Evolutionary conservation across 2,888 invertebrate species (phyloP), one percentile per base, ranked within the genome.

Genomic region (Nymphalis c-album): DNA sequence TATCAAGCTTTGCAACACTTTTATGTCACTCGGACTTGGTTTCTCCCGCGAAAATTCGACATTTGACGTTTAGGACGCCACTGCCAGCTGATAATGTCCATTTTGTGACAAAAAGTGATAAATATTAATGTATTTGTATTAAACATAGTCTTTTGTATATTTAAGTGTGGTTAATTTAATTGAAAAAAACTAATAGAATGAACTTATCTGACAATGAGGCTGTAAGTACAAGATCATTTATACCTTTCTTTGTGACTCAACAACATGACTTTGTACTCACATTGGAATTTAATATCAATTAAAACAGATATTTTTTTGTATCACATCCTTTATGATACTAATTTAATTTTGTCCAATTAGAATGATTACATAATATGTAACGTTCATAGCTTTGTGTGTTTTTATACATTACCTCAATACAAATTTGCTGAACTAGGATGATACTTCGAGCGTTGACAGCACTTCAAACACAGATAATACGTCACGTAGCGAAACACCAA

Each of bases 361-460:
- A 35, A 40, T n/a, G 20, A 57, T 18, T 4, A 40, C 13, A 6
- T 6, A 40, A 18, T 40, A 55, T 26, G 3, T 17, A n/a, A 31
- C 8, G 8, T 31, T 31, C 8, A 17, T 17, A 16, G 6, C n/a
- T 22, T 13, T 31, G 3, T n/a, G 53, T 22, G n/a, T 22, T 22
- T 31, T 40, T 4, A 40, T 55, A 31, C 22, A 55, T 31, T 51
- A 8, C 22, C 13, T 13, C 51, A 16, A 22, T 22, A 16, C 22
- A 51, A 51, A 20, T 55, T 55, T 55, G 18, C 10, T 55, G 17
- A 31, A 55, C 53, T 31, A 93, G 93, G 93, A 97, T 86, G 97
- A 97, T 82, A 95, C 96, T 62, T 96, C 95, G 6, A 97, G 97
- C 82, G 95, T 96, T 65, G 95, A 95, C 70, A 97, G 97, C 81